phyloP scores from a whole-genome alignment of 53 echinoderm and acorn worm genomes.

The Mesocentrotus franciscanus region DNA sequence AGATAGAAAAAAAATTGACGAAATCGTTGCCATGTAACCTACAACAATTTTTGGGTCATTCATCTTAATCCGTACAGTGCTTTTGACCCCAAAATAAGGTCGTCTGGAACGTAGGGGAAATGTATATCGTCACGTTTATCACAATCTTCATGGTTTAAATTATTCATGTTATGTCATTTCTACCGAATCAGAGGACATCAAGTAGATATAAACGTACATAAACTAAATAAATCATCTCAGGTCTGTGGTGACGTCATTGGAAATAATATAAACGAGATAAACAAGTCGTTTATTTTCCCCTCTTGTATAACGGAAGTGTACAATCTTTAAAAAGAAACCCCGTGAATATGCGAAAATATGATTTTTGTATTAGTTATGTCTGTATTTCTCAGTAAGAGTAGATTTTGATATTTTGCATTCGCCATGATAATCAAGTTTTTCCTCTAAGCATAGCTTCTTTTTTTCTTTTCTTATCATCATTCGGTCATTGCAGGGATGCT shows the following conservation, averaged over 20 bases:
- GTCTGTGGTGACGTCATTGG: neutral
- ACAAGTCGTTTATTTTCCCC: no score
- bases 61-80: neutral
- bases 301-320: no score
- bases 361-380: no score
- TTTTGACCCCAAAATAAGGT: neutral
- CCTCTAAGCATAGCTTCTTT: no score
- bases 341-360: no score
- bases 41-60: slow-evolving; percentile 7
- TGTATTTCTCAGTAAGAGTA: no score
- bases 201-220: neutral
- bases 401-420: no score
- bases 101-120: neutral
- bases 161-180: neutral
- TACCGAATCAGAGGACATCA: neutral
- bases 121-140: neutral
- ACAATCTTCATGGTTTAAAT: neutral
- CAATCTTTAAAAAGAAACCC: no score
- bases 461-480: no score
- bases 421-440: no score
- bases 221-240: neutral
- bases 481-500: no score
- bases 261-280: no score
- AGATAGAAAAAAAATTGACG: neutral
- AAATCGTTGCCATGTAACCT: neutral